Percentiles rank a stretch among this genome's conserved stretches.
These are phyloP conservation scores for Mus caroli DNA, from an alignment of 2,797 vertebrate species.

Conservation along the genomic window DNA sequence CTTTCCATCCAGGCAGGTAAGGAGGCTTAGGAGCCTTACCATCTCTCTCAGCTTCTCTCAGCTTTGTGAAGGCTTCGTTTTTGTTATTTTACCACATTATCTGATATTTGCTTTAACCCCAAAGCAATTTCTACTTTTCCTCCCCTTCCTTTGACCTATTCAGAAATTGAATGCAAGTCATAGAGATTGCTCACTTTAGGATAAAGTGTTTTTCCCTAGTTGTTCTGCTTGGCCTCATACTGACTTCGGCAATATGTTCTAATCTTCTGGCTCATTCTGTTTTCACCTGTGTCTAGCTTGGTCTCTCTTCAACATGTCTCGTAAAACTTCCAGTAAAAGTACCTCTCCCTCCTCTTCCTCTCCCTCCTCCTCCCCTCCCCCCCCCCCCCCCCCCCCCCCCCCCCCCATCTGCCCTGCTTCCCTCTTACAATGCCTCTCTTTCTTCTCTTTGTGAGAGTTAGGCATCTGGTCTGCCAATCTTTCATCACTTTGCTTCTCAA, in stretches of 20 bases:
- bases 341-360: not conserved
- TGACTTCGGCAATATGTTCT: not conserved
- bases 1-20: not conserved
- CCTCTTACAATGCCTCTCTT: not conserved
- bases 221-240: not conserved
- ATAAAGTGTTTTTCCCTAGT: not conserved
- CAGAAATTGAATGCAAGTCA: not conserved
- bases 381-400: too few species aligned
- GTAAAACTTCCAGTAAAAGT: not conserved
- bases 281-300: not conserved
- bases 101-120: not conserved
- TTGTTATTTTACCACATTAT: not conserved
- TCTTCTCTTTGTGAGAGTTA: not conserved
- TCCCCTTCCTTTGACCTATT: slow-evolving; percentile 24
- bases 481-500: not conserved
- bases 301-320: not conserved
- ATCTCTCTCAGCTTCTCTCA: not conserved
- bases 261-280: not conserved
- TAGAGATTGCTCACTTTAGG: not conserved
- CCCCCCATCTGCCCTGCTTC: not conserved
- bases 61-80: not conserved
- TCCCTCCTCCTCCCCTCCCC: too few species aligned
- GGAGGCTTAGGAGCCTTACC: not conserved
- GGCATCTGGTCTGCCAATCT: not conserved
- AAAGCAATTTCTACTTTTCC: not conserved